Base-by-base conservation (phyloP, 2,797 vertebrate species). In the Pristis pectinata region DNA sequence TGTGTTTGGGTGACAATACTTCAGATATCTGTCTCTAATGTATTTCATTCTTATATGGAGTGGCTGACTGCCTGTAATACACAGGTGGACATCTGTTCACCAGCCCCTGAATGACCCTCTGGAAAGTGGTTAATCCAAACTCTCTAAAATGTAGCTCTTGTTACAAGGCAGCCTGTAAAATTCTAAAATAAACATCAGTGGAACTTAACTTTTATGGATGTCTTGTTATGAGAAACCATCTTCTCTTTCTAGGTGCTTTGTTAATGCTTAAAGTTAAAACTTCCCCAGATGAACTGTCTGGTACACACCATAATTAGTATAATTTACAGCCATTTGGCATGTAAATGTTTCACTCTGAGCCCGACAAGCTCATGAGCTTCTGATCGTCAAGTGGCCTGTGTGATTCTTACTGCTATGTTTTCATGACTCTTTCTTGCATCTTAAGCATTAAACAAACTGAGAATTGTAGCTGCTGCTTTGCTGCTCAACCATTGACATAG, bases 91-190 rank as follows among this genome's bases (percentile, higher is more conserved):
- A 74, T 93, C 24, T 74, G 67, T 94, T 94, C 92, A 74, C 24
- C 92, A 76, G 67, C 70, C 49, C 30, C 70, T 13, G 41, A 72
- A 53, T 76, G 70, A 94, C 92, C 70, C 70, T 53, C 30, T 94
- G 37, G 70, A 76, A 76, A 94, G 61, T 94, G 67, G 49, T 44
- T 74, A 53, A 74, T 76, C 41, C 92, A 93, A 41, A 44, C 87
- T 41, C 13, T 89, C 59, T 64, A 59, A 91, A 91, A 91, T 67
- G n/a, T 24, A 91, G 59, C 59, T 61, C 59, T 72, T 91, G 61
- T 91, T 91, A 67, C 59, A 91, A 41, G 61, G 87, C 87, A 91
- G 87, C 87, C 59, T 64, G 59, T 67, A 91, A 91, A 91, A 91
- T 67, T 6, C 87, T 41, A 91, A 91, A 64, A 67, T 91, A 91